Percentiles rank a stretch among this genome's conserved stretches.
Conservation (phyloP, 2,113 vertebrate genomes). For the Amphiprion ocellaris region DNA sequence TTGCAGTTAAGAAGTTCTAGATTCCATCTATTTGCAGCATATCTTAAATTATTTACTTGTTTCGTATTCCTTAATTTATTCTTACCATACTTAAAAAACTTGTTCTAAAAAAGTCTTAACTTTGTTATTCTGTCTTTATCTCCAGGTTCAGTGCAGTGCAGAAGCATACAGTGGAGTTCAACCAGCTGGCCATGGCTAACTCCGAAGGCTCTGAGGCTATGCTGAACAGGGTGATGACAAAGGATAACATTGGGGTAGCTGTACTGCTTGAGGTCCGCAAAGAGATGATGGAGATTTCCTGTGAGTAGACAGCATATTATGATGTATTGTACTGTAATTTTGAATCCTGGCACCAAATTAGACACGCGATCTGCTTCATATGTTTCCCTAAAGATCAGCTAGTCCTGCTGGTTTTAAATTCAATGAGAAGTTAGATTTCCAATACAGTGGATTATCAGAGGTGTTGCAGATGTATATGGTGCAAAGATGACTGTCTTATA, state of each 20-base stretch:
- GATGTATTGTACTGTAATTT: neutral
- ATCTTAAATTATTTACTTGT: neutral
- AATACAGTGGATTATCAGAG: too few species aligned
- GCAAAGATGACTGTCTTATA: neutral
- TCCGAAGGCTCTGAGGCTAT: conserved; percentile 98
- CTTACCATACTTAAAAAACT: neutral
- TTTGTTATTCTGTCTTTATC: neutral
- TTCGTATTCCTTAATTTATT: neutral
- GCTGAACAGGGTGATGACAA: conserved; percentile 99
- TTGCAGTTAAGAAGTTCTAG: neutral
- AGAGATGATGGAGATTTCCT: conserved; percentile 94
- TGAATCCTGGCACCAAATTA: neutral
- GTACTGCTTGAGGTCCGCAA: conserved; percentile 94
- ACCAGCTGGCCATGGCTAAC: conserved; percentile 99
- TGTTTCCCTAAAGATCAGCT: neutral
- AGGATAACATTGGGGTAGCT: conserved; percentile 98
- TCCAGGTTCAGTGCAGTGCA: conserved; percentile 96
- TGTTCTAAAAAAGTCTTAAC: neutral
- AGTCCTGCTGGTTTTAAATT: neutral
- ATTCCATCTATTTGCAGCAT: neutral
- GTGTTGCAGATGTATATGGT: neutral
- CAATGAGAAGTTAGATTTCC: neutral
- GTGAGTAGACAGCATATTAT: conserved; percentile 81
- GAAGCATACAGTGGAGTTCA: conserved; percentile 99
- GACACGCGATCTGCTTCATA: too few species aligned